Evolutionary conservation across 2,113 vertebrate genomes (phyloP).

Genomic region (Mustela nigripes): DNA sequence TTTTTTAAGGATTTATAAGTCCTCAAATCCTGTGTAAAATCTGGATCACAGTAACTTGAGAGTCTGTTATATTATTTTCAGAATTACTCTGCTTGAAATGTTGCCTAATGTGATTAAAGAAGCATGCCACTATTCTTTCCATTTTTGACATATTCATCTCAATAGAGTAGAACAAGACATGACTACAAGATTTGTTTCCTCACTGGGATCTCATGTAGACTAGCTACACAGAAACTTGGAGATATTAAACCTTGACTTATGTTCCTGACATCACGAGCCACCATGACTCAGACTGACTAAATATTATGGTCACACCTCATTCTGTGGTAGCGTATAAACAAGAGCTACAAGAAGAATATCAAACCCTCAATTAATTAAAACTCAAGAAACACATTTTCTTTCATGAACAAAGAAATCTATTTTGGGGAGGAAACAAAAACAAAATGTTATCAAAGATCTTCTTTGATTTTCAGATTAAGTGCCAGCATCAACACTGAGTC

Average conservation of each 20-base stretch:
- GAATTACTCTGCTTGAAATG: neutral
- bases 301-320: slow-evolving; percentile 55
- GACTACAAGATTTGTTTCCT: neutral
- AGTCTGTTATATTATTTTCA: neutral
- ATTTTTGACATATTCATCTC: neutral
- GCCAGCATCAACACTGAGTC: neutral
- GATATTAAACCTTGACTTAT: neutral
- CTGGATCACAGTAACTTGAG: neutral
- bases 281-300: slow-evolving; percentile 70
- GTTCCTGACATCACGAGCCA: slow-evolving; percentile 46
- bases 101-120: neutral
- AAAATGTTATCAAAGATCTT: slow-evolving; percentile 36
- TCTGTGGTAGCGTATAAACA: slow-evolving; percentile 59
- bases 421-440: slow-evolving; percentile 39
- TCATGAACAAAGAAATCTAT: neutral
- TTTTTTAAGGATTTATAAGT: neutral
- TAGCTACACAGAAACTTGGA: slow-evolving; percentile 27
- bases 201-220: neutral
- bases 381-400: slow-evolving; percentile 53
- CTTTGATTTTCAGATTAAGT: slow-evolving; percentile 41
- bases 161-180: neutral
- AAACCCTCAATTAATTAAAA: slow-evolving; percentile 61
- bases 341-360: slow-evolving; percentile 67
- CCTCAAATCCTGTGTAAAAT: slow-evolving; percentile 7
- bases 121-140: neutral